Percentiles rank a stretch among this genome's conserved stretches.
Conservation (phyloP, 2,797 vertebrate genomes). For the Buphagus erythrorhynchus region DNA sequence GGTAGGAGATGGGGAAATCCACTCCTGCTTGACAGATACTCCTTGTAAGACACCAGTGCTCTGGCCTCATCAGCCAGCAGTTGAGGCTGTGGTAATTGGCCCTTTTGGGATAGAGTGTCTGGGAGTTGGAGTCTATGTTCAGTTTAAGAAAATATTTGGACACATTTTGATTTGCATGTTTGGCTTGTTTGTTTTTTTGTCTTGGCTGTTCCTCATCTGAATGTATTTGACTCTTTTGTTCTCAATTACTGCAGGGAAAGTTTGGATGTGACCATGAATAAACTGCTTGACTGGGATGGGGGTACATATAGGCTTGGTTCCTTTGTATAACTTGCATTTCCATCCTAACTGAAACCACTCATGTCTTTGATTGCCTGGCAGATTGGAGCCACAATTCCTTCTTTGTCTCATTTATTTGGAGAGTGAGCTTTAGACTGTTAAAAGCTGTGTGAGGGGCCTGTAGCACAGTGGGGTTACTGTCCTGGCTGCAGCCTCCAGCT, state of each 20-base stretch:
- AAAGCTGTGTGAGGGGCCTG: background rate
- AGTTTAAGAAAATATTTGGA: background rate
- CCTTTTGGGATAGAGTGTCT: background rate
- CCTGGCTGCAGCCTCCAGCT: background rate
- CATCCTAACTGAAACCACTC: background rate
- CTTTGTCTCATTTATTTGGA: background rate
- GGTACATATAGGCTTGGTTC: background rate
- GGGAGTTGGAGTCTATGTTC: background rate
- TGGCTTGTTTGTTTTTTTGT: background rate
- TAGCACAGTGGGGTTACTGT: background rate
- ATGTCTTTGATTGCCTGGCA: background rate
- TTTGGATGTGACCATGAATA: background rate
- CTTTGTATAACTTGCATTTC: background rate
- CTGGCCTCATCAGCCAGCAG: background rate
- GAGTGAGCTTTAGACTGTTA: background rate
- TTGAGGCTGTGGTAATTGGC: background rate
- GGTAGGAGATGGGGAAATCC: background rate
- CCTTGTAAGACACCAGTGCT: background rate
- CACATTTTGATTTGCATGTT: background rate
- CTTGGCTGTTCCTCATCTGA: background rate
- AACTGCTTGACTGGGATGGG: background rate
- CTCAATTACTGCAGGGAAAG: background rate
- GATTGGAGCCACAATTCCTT: background rate
- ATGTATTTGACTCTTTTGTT: background rate
- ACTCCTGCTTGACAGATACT: background rate